phyloP scores from a whole-genome alignment of 2,113 vertebrate genomes.

The Nesospiza acunhae region DNA sequence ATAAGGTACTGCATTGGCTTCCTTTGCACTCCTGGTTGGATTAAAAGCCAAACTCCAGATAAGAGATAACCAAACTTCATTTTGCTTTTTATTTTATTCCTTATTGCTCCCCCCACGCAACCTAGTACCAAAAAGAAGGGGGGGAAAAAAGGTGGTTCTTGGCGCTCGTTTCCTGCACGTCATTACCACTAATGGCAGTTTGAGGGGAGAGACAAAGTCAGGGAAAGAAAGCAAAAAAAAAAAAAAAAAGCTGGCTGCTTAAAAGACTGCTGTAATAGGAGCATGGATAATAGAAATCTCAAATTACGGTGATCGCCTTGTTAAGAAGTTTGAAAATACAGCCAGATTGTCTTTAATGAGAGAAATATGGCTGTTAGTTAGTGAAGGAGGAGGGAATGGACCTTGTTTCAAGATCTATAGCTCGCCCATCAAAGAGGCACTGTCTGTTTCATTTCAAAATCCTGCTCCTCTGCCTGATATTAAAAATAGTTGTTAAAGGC shows the following conservation, averaged over 20 bases:
- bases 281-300: constrained; percentile 79
- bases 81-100: constrained; percentile 73
- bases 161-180: constrained; percentile 79
- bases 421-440: constrained; percentile 63
- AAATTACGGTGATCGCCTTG: constrained; percentile 73
- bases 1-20: constrained; percentile 77
- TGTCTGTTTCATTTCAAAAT: constrained; percentile 74
- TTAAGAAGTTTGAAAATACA: constrained; percentile 77
- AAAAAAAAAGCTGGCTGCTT: constrained; percentile 24
- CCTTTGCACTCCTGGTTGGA: constrained; percentile 73
- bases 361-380: constrained; percentile 76
- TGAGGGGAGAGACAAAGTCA: constrained; percentile 86
- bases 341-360: constrained; percentile 79
- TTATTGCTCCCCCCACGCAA: constrained; percentile 63
- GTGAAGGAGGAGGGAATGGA: constrained; percentile 74
- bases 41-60: constrained; percentile 80
- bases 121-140: constrained; percentile 24
- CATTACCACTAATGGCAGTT: constrained; percentile 81
- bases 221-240: constrained; percentile 54
- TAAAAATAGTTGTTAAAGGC: constrained; percentile 75
- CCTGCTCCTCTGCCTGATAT: constrained; percentile 71
- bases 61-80: constrained; percentile 81
- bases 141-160: background rate
- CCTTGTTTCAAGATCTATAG: constrained; percentile 76
- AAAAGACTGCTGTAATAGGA: constrained; percentile 75